These are phyloP conservation scores for Strigamia crassipes DNA, from an alignment of 2,888 invertebrate genomes.

Conservation along the genomic window DNA sequence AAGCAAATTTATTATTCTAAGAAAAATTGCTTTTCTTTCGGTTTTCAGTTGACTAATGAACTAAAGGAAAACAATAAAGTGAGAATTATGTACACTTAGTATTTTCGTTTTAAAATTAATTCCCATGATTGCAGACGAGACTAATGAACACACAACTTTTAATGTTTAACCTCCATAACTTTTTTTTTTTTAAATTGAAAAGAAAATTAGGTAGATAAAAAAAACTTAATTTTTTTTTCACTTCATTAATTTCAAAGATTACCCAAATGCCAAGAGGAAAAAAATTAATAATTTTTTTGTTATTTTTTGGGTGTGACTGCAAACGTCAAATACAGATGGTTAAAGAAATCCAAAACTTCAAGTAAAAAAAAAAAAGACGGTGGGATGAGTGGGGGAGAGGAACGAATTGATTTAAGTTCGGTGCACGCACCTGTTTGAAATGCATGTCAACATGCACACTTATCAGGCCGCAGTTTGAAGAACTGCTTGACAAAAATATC, in stretches of 20 bases:
- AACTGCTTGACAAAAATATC: slow-evolving; percentile 9
- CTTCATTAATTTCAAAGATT: not conserved
- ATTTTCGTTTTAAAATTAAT: slow-evolving; percentile 31
- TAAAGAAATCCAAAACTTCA: not conserved
- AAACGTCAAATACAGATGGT: slow-evolving; percentile 26
- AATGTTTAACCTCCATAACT: not conserved
- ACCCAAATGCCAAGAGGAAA: not conserved
- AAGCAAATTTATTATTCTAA: slow-evolving; percentile 23
- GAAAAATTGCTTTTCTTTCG: slow-evolving; percentile 12
- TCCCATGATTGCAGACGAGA: slow-evolving; percentile 4
- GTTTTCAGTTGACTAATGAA: not conserved
- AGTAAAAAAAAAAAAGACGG: not conserved
- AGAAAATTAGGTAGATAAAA: not conserved
- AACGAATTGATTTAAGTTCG: slow-evolving; percentile 32
- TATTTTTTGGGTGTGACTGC: slow-evolving; percentile 14
- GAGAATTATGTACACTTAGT: slow-evolving; percentile 29
- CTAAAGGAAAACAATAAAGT: not conserved
- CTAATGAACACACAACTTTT: slow-evolving; percentile 2
- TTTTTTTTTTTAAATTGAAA: not conserved
- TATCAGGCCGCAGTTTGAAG: slow-evolving; percentile 19
- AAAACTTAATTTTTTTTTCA: not conserved
- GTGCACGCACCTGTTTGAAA: slow-evolving; percentile 42
- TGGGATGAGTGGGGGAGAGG: not conserved
- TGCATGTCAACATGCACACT: slow-evolving; percentile 40
- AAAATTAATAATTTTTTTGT: not conserved